phyloP scores from a whole-genome alignment of 2,797 vertebrate genomes.

The Tapirus indicus region DNA sequence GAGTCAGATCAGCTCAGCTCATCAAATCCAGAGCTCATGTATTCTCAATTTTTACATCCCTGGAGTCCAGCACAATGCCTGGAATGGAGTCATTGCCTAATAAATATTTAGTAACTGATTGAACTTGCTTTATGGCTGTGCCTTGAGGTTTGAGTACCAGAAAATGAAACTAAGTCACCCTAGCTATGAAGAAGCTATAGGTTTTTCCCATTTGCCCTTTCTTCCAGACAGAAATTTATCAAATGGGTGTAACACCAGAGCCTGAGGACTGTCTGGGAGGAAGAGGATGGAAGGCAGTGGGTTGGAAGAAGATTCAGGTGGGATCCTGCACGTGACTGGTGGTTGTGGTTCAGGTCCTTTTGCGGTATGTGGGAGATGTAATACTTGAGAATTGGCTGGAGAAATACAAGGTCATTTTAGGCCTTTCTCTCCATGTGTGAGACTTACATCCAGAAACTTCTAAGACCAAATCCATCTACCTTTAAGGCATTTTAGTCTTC shows the following conservation, averaged over 20 bases:
- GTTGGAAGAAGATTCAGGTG: not conserved
- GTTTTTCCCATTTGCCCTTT: not conserved
- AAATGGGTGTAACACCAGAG: not conserved
- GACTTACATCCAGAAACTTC: not conserved
- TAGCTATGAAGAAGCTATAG: not conserved
- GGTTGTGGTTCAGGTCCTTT: not conserved
- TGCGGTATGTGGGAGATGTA: no score
- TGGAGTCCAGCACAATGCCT: not conserved
- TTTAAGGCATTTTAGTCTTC: not conserved
- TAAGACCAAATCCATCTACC: not conserved
- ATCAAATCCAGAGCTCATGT: not conserved
- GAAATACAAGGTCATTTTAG: not conserved
- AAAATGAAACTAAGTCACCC: not conserved
- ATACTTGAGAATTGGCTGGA: not conserved
- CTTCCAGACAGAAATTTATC: not conserved
- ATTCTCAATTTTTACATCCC: not conserved
- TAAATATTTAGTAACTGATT: constrained; percentile 55
- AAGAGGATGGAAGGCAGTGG: not conserved
- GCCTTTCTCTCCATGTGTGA: not conserved
- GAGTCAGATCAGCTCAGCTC: not conserved
- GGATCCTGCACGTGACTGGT: not conserved
- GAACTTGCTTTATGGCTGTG: constrained; percentile 29
- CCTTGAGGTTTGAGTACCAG: not conserved
- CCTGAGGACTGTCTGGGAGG: not conserved
- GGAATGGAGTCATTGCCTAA: not conserved